phyloP scores from a whole-genome alignment of 2,888 invertebrate genomes.

The Apamea crenata region DNA sequence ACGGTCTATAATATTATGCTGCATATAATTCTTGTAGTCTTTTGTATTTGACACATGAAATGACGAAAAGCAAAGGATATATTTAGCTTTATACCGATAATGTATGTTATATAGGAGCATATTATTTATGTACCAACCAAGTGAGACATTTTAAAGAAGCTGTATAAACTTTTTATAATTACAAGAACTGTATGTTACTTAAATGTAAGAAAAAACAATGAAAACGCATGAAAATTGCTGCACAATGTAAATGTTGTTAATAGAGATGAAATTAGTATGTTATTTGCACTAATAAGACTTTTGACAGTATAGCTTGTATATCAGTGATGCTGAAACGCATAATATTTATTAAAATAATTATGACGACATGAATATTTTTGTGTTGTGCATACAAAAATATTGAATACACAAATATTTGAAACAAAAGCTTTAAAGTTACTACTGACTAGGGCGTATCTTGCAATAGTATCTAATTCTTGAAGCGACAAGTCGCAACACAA shows the following conservation, averaged over 20 bases:
- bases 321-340: background rate
- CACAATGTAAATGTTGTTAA: slow-evolving; percentile 32
- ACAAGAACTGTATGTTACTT: slow-evolving; percentile 1
- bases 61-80: background rate
- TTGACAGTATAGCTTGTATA: background rate
- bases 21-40: slow-evolving; percentile 1
- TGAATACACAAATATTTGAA: slow-evolving; percentile 14
- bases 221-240: slow-evolving; percentile 16
- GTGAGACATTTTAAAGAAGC: slow-evolving; percentile 15
- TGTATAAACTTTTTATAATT: background rate
- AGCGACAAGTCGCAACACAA: background rate
- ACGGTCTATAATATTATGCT: background rate
- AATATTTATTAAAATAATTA: background rate
- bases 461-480: background rate
- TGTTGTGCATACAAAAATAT: slow-evolving; percentile 22
- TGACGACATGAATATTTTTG: background rate
- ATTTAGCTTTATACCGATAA: slow-evolving; percentile 16
- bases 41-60: slow-evolving; percentile 27
- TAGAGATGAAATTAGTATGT: slow-evolving; percentile 35
- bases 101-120: background rate
- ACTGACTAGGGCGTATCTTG: slow-evolving; percentile 6
- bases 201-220: slow-evolving; percentile 2
- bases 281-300: slow-evolving; percentile 43
- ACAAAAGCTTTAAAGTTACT: slow-evolving; percentile 44
- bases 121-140: slow-evolving; percentile 10